These are phyloP conservation scores for Diaphora mendica DNA, from an alignment of 2,888 invertebrate genomes.

Conservation along the genomic window DNA sequence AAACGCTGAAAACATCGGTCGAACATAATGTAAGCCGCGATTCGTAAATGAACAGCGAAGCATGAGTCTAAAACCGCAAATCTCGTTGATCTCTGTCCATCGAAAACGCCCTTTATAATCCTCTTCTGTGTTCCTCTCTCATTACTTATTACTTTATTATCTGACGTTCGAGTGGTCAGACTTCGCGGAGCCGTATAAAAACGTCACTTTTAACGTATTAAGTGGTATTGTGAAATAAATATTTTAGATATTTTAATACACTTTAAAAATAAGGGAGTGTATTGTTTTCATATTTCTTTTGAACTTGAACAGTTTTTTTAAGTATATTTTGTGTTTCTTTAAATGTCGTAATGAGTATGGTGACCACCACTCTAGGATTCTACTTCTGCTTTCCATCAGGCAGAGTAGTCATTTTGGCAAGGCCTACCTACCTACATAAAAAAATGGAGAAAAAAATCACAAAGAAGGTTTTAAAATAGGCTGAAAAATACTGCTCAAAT, in stretches of 20 bases:
- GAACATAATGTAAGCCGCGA: slow-evolving; percentile 37
- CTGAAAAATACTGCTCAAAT: too few relatives aligned
- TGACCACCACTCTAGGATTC: too few relatives aligned
- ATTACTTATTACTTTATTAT: slow-evolving; percentile 66
- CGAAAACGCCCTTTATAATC: slow-evolving; percentile 51
- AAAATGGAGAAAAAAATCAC: too few relatives aligned
- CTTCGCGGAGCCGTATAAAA: slow-evolving; percentile 41
- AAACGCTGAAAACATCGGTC: slow-evolving; percentile 27
- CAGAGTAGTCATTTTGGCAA: too few relatives aligned
- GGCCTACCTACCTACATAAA: too few relatives aligned
- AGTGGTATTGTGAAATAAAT: slow-evolving; percentile 29
- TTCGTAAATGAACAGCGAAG: slow-evolving; percentile 46
- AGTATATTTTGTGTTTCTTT: too few relatives aligned
- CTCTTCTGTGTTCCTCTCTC: slow-evolving; percentile 45
- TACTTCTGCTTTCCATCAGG: too few relatives aligned
- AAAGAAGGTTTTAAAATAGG: too few relatives aligned
- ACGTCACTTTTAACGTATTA: slow-evolving; percentile 33
- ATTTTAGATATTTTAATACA: neutral
- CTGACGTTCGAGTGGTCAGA: slow-evolving; percentile 44
- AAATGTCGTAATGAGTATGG: too few relatives aligned
- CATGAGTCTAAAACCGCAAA: slow-evolving; percentile 46
- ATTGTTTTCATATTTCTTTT: neutral
- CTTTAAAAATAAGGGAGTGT: too few relatives aligned
- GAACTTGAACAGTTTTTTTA: too few relatives aligned
- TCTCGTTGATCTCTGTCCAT: slow-evolving; percentile 60